These are phyloP conservation scores for Melanotus villosus DNA, from an alignment of 2,888 invertebrate species.

Conservation along the genomic window DNA sequence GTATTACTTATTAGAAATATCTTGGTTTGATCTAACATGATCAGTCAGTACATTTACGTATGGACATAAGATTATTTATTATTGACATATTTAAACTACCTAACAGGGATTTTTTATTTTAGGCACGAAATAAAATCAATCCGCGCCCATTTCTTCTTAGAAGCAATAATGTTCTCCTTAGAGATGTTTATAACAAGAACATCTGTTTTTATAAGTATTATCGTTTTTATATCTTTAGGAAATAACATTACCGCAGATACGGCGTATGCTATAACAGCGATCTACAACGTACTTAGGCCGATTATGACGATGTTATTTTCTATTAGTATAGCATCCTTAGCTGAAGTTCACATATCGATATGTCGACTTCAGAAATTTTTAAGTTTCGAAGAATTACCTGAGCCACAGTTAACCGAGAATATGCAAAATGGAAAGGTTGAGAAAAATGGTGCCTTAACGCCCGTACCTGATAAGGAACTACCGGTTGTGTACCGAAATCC, in stretches of 20 bases:
- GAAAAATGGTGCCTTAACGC: background rate
- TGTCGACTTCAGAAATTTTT: conserved; percentile 77
- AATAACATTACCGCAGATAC: conserved; percentile 84
- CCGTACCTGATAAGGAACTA: background rate
- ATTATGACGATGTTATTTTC: conserved; percentile 94
- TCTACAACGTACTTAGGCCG: conserved; percentile 90
- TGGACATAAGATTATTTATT: too few relatives aligned
- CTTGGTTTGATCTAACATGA: too few relatives aligned
- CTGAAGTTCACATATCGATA: conserved; percentile 85
- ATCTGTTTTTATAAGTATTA: conserved; percentile 87
- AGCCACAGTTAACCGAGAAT: conserved; percentile 54
- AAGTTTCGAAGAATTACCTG: conserved; percentile 68
- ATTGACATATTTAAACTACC: too few relatives aligned
- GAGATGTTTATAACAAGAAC: conserved; percentile 92
- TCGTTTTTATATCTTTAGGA: conserved; percentile 81
- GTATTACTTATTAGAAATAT: too few relatives aligned
- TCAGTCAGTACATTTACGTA: too few relatives aligned
- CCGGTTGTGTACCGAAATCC: conserved; percentile 36
- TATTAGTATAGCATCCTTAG: conserved; percentile 84
- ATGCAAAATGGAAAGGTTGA: background rate
- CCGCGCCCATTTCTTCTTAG: conserved; percentile 81
- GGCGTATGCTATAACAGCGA: conserved; percentile 90
- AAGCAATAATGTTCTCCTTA: conserved; percentile 84
- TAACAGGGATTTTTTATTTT: too few relatives aligned
- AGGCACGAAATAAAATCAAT: conserved; percentile 83